These are phyloP conservation scores for Tetramorium simillimum DNA, from an alignment of 1,140 invertebrate species.

Conservation along the genomic window DNA sequence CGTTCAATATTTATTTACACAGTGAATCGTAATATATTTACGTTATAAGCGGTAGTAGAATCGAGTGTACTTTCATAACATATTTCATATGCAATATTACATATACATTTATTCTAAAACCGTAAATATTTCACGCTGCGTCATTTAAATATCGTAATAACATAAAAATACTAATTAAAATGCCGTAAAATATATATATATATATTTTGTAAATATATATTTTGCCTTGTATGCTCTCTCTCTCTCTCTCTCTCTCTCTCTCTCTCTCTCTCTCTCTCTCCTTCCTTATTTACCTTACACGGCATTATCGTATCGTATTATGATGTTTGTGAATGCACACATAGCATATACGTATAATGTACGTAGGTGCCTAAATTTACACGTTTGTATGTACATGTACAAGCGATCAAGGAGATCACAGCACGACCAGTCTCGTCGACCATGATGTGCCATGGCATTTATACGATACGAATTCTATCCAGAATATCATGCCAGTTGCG, in stretches of 20 bases:
- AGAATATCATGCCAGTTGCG: conserved; percentile 32
- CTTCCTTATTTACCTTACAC: too few species aligned
- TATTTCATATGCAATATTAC: neutral
- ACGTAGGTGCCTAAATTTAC: too few species aligned
- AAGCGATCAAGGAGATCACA: conserved; percentile 13
- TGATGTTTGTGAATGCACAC: too few species aligned
- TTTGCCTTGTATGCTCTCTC: neutral
- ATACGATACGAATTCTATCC: conserved; percentile 48
- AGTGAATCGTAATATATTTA: conserved; percentile 39
- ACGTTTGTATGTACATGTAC: too few species aligned
- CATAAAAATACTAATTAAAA: conserved; percentile 26
- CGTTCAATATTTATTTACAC: conserved; percentile 42
- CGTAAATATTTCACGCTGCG: neutral
- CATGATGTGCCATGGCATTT: conserved; percentile 45
- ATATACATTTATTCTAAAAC: neutral
- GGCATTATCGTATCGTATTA: too few species aligned
- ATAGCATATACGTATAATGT: too few species aligned
- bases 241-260: neutral
- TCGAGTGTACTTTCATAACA: conserved; percentile 8
- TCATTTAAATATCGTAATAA: conserved; percentile 8
- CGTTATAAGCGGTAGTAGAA: neutral
- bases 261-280: neutral
- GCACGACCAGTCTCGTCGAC: conserved; percentile 22
- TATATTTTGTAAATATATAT: too few species aligned
- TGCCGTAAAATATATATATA: too few species aligned